Base-by-base conservation (phyloP, 2,113 vertebrate genomes). In the Atlantisia rogersi region DNA sequence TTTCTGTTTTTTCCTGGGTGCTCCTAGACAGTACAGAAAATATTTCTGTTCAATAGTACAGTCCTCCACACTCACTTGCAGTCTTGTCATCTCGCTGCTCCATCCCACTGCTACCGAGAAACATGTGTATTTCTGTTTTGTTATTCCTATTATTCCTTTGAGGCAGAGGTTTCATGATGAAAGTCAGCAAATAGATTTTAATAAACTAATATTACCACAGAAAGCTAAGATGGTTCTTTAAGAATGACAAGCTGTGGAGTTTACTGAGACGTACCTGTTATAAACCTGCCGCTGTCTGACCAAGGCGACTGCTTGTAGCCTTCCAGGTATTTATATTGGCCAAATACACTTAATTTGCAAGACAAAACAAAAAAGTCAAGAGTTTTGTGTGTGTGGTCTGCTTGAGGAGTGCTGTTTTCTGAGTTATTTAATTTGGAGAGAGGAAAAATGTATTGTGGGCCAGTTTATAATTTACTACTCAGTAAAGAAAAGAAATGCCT, bases 331-430 rank as follows among this genome's bases (percentile, higher is more conserved):
- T 82, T 90, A 71, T 56, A 52, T 25, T 60, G 42, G 86, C 56
- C 56, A 95, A 93, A 90, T 65, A 28, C 20, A 88, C 31, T 75
- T 84, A 75, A 92, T 86, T 84, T 88, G 60, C 69, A 86, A 90
- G 68, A 71, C 32, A 86, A 88, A 95, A 64, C 44, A 83, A 88
- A 92, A 81, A 90, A 26, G 25, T 52, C 63, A 46, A 59, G 67
- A 58, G 59, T 40, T 89, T 88, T 78, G 19, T 77, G 31, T 59
- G 90, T 94, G 93, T 95, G 92, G 93, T 93, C 94, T 96, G n/a
- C 60, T 29, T 63, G 76, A 59, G 28, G 20, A 83, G 12, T 2
- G 0, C 39, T 78, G 15, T 64, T 88, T 84, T 93, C 60, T 19
- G 9, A 75, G 60, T 83, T 93, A 90, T 60, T 90, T 88, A 81